Conservation (phyloP, 2,113 vertebrate species). For the Eclectus roratus region DNA sequence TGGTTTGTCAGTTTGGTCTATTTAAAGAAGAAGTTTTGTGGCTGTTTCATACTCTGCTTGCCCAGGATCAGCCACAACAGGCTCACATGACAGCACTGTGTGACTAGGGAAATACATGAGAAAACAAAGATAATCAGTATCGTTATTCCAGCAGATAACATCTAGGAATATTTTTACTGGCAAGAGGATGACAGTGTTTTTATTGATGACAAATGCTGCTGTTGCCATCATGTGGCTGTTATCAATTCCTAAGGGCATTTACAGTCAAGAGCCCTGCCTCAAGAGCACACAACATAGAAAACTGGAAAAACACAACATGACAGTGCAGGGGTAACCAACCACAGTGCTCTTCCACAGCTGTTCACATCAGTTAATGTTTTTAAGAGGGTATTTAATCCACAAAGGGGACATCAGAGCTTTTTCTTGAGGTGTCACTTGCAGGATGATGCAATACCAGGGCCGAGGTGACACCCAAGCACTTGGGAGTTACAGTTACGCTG, state of each 20-base stretch:
- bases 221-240: not conserved
- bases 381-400: not conserved
- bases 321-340: not conserved
- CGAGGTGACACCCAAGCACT: not conserved
- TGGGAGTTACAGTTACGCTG: not conserved
- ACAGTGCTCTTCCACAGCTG: rapidly evolving
- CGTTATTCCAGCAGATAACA: not conserved
- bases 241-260: not conserved
- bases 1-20: not conserved
- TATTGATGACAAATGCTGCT: not conserved
- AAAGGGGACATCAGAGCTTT: not conserved
- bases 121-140: not conserved
- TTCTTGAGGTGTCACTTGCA: not conserved
- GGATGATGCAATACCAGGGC: not conserved
- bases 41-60: not conserved
- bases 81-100: not conserved
- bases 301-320: not conserved
- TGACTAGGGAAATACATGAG: not conserved
- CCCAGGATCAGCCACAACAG: not conserved
- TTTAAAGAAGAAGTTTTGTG: not conserved
- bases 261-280: not conserved
- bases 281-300: rapidly evolving
- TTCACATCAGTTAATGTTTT: not conserved
- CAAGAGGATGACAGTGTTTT: not conserved
- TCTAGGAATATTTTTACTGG: not conserved